Evolutionary conservation across 2,888 invertebrate genomes (phyloP).

Genomic region (Drosophila algonquin): DNA sequence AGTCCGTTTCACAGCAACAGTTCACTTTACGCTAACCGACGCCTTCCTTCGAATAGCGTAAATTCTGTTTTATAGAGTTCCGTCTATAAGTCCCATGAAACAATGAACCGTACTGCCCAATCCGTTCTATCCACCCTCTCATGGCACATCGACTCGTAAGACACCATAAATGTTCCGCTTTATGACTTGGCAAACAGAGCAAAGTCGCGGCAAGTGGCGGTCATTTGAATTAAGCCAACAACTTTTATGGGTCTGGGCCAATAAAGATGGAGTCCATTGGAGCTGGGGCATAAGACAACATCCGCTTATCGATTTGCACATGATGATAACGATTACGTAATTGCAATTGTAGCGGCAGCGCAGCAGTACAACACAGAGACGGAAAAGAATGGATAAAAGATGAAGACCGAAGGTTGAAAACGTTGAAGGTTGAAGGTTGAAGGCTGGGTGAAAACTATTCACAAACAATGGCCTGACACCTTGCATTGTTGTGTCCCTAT

Average conservation of each 20-base stretch:
- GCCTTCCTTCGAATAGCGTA: not conserved
- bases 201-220: slow-evolving; percentile 53
- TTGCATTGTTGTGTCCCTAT: slow-evolving; percentile 29
- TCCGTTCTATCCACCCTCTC: not conserved
- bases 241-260: slow-evolving; percentile 64
- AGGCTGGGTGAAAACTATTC: slow-evolving; percentile 24
- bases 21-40: not conserved
- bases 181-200: slow-evolving; percentile 62
- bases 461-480: slow-evolving; percentile 34
- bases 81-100: too few species aligned
- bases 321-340: slow-evolving; percentile 63
- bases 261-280: slow-evolving; percentile 50
- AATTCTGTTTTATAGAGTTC: not conserved
- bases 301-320: slow-evolving; percentile 60
- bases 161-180: slow-evolving; percentile 44
- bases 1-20: slow-evolving; percentile 33
- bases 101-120: not conserved
- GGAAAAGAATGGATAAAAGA: slow-evolving; percentile 35
- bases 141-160: not conserved
- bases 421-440: slow-evolving; percentile 5
- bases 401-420: slow-evolving; percentile 10
- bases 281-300: slow-evolving; percentile 27
- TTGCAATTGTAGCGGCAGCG: slow-evolving; percentile 63
- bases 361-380: slow-evolving; percentile 1
- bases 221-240: slow-evolving; percentile 73